A percentile compares a stretch with the other conserved stretches of the same genome.
phyloP scores from a whole-genome alignment of 92 coral and sea anemone species.

The Phenganax stokvisi region DNA sequence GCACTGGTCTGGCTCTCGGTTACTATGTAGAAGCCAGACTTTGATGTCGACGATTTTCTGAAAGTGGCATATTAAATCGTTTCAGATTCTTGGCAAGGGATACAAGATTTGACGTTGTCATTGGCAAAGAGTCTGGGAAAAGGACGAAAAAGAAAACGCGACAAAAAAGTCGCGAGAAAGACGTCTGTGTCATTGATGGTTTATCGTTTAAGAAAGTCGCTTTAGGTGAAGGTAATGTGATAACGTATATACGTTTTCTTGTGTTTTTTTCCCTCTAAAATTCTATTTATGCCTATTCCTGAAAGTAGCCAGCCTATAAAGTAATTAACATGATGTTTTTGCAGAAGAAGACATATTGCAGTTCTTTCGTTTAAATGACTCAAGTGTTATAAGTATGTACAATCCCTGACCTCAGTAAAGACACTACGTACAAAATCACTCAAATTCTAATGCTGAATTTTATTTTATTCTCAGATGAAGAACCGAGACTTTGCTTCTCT shows the following conservation, averaged over 20 bases:
- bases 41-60: not conserved
- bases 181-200: constrained; percentile 49
- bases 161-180: constrained; percentile 39
- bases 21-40: not conserved
- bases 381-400: too few relatives aligned
- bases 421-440: not conserved
- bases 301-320: not conserved
- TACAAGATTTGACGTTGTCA: constrained; percentile 25
- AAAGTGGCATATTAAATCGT: not conserved
- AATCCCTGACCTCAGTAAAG: not conserved
- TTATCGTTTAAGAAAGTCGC: constrained; percentile 64
- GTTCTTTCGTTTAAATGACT: not conserved
- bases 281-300: not conserved
- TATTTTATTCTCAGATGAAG: constrained; percentile 63
- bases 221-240: constrained; percentile 56
- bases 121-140: constrained; percentile 29
- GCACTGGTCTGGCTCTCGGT: not conserved
- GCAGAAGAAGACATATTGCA: not conserved
- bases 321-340: not conserved
- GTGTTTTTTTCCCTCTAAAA: not conserved
- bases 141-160: constrained; percentile 23
- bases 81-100: constrained; percentile 68
- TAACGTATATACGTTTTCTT: not conserved
- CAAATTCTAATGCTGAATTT: not conserved
- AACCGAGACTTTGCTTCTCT: constrained; percentile 64